Evolutionary conservation across 2,113 vertebrate species (phyloP).

Genomic region (Caracal caracal): DNA sequence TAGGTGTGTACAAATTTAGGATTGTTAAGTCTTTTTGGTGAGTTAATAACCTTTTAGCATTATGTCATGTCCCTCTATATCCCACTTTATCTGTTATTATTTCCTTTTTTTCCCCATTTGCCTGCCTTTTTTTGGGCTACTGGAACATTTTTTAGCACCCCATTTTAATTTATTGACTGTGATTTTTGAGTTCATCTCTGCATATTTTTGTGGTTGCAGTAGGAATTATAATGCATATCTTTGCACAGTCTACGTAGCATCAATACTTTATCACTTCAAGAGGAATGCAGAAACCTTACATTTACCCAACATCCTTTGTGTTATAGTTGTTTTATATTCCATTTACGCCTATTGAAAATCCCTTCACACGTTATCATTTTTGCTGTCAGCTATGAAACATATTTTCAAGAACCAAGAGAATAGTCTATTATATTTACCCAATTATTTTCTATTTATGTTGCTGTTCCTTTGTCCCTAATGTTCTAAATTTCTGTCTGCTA

Average conservation of each 20-base stretch:
- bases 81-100: conserved; percentile 34
- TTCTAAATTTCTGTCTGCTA: conserved; percentile 39
- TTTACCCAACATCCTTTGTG: not conserved
- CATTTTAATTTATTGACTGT: conserved; percentile 5
- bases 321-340: not conserved
- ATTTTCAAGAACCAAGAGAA: conserved; percentile 20
- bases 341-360: conserved; percentile 9
- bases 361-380: conserved; percentile 35
- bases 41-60: conserved; percentile 39
- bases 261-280: not conserved
- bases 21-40: conserved; percentile 39
- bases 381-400: conserved; percentile 22
- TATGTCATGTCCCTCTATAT: not conserved
- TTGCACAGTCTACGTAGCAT: not conserved
- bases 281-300: conserved; percentile 7
- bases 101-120: not conserved
- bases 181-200: not conserved
- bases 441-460: conserved; percentile 31
- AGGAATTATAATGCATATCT: not conserved
- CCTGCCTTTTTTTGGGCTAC: not conserved
- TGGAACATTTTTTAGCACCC: conserved; percentile 28
- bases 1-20: not conserved
- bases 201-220: not conserved
- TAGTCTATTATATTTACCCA: conserved; percentile 19
- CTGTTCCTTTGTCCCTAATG: conserved; percentile 14